phyloP scores from a whole-genome alignment of 2,113 vertebrate species.

The Scophthalmus maximus region DNA sequence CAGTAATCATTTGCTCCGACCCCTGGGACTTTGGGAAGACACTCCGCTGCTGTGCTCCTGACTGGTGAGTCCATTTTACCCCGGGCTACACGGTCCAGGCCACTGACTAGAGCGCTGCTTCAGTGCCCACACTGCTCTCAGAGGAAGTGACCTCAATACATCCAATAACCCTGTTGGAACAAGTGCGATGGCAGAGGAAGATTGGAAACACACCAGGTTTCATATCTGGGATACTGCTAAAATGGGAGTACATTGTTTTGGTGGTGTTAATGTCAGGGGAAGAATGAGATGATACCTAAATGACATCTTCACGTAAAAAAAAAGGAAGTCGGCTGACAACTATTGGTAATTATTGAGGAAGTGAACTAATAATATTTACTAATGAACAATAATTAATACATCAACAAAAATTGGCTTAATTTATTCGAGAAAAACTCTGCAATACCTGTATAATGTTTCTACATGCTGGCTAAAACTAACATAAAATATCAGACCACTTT shows the following conservation, averaged over 20 bases:
- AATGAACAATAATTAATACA: no score
- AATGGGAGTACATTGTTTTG: constrained; percentile 52
- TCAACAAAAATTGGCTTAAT: no score
- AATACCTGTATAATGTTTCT: no score
- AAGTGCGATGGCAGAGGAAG: constrained; percentile 58
- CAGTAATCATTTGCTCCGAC: constrained; percentile 50
- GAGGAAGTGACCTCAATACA: constrained; percentile 81
- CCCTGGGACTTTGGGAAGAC: constrained; percentile 54
- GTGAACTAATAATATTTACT: constrained; percentile 1
- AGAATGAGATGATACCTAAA: constrained; percentile 24
- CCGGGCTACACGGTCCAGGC: constrained; percentile 58
- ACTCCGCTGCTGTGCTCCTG: constrained; percentile 40
- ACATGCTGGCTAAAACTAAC: no score
- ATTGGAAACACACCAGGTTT: constrained; percentile 56
- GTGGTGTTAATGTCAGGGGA: constrained; percentile 47
- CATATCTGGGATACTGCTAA: constrained; percentile 45
- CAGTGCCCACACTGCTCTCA: constrained; percentile 71
- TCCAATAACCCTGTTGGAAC: constrained; percentile 72
- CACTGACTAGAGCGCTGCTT: constrained; percentile 65
- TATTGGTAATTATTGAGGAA: not conserved
- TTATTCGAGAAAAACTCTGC: no score
- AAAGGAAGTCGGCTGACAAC: not conserved
- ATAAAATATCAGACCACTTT: no score
- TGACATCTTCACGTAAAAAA: constrained; percentile 19
- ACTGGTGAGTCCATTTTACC: constrained; percentile 70